phyloP scores from a whole-genome alignment of 1,140 invertebrate species.

The Scaptodrosophila lebanonensis region DNA sequence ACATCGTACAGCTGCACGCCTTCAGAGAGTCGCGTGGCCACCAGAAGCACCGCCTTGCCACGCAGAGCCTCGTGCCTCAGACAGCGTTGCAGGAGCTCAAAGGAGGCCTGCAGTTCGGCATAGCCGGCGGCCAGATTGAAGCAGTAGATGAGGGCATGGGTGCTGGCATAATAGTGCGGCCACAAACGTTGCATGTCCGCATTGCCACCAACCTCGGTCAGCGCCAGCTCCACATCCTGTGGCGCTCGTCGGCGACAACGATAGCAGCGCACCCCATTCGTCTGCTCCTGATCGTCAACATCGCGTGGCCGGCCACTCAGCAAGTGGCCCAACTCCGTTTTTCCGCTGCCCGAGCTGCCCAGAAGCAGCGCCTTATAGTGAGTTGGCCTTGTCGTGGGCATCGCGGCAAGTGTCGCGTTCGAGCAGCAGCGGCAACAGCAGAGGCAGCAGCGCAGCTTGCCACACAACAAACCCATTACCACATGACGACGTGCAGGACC shows the following conservation, averaged over 20 bases:
- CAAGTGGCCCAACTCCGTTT: slow-evolving; percentile 57
- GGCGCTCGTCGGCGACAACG: not conserved
- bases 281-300: slow-evolving; percentile 32
- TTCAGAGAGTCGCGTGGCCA: slow-evolving; percentile 47
- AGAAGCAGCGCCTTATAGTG: slow-evolving; percentile 59
- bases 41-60: slow-evolving; percentile 57
- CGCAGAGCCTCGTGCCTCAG: slow-evolving; percentile 36
- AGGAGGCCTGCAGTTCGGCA: slow-evolving; percentile 27
- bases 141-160: slow-evolving; percentile 60
- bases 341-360: slow-evolving; percentile 53
- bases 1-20: slow-evolving; percentile 66
- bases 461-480: slow-evolving; percentile 50
- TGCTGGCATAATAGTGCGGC: slow-evolving; percentile 54
- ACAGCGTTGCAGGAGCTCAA: slow-evolving; percentile 30
- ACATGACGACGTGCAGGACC: slow-evolving; percentile 11
- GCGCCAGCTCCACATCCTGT: slow-evolving; percentile 7
- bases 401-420: not conserved
- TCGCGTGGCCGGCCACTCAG: slow-evolving; percentile 20
- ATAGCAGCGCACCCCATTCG: slow-evolving; percentile 62
- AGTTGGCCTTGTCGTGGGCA: not conserved
- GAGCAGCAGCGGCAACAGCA: slow-evolving; percentile 24
- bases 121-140: slow-evolving; percentile 43
- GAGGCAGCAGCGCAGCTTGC: slow-evolving; percentile 35
- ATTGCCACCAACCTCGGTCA: slow-evolving; percentile 66
- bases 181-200: slow-evolving; percentile 67